These are phyloP conservation scores for Leucoraja erinaceus DNA, from an alignment of 2,113 vertebrate genomes.

Conservation along the genomic window DNA sequence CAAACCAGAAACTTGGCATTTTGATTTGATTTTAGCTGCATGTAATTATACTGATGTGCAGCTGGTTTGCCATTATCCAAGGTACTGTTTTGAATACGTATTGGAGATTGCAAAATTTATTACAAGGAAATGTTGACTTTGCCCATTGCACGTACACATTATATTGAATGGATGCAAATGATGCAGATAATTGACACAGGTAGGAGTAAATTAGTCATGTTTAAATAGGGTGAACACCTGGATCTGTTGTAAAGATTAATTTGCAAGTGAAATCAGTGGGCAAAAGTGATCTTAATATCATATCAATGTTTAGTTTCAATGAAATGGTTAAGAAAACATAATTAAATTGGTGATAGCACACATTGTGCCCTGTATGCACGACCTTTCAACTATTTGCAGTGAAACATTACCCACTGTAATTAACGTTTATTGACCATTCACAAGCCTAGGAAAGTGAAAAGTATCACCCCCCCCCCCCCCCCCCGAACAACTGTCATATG, in stretches of 20 bases:
- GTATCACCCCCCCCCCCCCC: background rate
- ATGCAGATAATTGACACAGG: background rate
- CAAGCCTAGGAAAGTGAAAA: background rate
- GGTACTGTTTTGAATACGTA: background rate
- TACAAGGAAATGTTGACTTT: background rate
- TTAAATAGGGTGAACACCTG: background rate
- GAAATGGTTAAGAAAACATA: background rate
- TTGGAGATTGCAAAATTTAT: background rate
- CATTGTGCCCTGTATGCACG: background rate
- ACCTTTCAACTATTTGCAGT: background rate
- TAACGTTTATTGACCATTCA: background rate
- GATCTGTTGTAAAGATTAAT: background rate
- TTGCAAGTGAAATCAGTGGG: background rate
- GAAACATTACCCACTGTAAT: background rate
- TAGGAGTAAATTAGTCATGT: background rate
- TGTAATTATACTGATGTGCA: background rate
- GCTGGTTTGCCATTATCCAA: background rate
- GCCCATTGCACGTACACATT: background rate
- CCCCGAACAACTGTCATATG: background rate
- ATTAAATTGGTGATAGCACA: background rate
- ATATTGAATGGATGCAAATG: too few species aligned
- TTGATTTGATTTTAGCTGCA: background rate
- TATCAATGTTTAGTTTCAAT: background rate
- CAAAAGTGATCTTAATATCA: background rate
- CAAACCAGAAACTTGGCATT: background rate